These are phyloP conservation scores for Nephrotoma appendiculata DNA, from an alignment of 2,888 invertebrate species.

Conservation along the genomic window DNA sequence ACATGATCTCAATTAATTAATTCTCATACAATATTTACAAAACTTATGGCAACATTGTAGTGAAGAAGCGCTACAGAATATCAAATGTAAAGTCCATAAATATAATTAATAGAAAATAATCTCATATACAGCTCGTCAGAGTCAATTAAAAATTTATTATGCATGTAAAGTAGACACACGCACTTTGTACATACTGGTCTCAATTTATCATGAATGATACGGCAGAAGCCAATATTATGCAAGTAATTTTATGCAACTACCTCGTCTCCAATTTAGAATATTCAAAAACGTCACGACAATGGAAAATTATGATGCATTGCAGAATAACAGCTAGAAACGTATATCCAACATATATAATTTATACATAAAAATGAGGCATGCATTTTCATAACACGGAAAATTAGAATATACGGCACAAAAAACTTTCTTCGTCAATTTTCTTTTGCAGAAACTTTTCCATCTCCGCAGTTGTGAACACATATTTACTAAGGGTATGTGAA, in stretches of 20 bases:
- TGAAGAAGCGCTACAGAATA: background rate
- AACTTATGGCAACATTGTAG: background rate
- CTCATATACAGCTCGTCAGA: background rate
- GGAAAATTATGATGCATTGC: background rate
- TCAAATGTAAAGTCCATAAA: background rate
- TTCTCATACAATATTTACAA: background rate
- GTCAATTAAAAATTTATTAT: background rate
- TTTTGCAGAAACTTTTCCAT: background rate
- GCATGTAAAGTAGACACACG: background rate
- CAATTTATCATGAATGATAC: background rate
- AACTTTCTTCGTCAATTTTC: background rate
- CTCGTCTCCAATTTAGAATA: background rate
- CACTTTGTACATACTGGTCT: background rate
- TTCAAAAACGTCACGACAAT: background rate
- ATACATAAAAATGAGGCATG: background rate
- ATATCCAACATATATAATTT: background rate
- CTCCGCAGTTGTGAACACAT: background rate
- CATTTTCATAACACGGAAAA: background rate
- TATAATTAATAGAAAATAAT: background rate
- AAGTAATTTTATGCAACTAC: too few species aligned
- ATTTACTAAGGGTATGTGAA: background rate
- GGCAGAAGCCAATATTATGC: too few species aligned
- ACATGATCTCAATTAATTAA: background rate
- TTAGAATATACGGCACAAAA: background rate
- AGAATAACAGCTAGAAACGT: background rate